phyloP scores from a whole-genome alignment of 2,888 invertebrate species.

The Phaonia tiefii region DNA sequence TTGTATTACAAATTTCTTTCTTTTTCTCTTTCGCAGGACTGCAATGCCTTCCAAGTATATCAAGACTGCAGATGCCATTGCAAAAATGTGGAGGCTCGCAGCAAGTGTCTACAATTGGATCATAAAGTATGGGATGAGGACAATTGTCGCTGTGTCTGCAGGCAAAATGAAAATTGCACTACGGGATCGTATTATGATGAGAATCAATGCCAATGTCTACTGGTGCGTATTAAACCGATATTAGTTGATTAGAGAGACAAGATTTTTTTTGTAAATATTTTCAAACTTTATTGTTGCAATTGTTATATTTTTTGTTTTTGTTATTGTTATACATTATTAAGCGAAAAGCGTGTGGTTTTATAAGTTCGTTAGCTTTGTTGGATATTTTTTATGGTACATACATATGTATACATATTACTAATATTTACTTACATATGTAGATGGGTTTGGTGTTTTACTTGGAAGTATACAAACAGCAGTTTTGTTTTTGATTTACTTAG shows the following conservation, averaged over 20 bases:
- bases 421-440: no score
- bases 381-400: constrained; percentile 32
- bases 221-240: constrained; percentile 73
- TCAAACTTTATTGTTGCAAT: not conserved
- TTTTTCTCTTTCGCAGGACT: constrained; percentile 78
- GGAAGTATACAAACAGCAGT: no score
- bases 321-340: constrained; percentile 47
- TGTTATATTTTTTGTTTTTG: constrained; percentile 29
- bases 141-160: constrained; percentile 84
- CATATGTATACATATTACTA: not conserved
- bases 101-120: constrained; percentile 82
- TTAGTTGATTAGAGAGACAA: constrained; percentile 45
- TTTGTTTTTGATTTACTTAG: no score
- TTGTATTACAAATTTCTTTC: not conserved
- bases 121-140: constrained; percentile 84
- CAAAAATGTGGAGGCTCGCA: constrained; percentile 83
- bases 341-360: constrained; percentile 22
- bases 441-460: no score
- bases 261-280: constrained; percentile 9
- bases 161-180: constrained; percentile 82
- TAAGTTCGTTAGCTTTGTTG: no score
- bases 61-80: constrained; percentile 84
- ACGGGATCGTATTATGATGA: constrained; percentile 84
- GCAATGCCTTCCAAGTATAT: constrained; percentile 83
- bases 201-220: constrained; percentile 77